phyloP scores from a whole-genome alignment of 2,113 vertebrate species.

The Ivindomyrus marchei region DNA sequence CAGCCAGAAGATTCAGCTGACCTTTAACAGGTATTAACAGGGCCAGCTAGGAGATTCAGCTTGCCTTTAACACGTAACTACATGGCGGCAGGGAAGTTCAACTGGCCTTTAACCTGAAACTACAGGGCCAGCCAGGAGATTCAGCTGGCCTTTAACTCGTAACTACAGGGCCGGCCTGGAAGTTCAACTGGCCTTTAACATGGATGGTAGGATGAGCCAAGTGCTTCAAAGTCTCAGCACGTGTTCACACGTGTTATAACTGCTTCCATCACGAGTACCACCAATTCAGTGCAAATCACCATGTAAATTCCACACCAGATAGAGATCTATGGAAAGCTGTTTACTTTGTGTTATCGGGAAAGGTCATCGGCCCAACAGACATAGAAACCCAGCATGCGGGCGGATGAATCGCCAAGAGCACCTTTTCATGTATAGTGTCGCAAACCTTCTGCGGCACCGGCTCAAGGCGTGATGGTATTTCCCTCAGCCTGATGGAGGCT shows the following conservation, averaged over 20 bases:
- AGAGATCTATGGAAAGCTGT: neutral
- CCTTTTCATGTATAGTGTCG: neutral
- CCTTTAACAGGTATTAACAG: neutral
- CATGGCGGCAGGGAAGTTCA: neutral
- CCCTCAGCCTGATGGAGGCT: neutral
- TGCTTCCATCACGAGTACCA: neutral
- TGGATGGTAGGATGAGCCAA: neutral
- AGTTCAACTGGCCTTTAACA: neutral
- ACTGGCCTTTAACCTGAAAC: neutral
- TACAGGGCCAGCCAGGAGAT: neutral
- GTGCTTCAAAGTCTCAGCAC: neutral
- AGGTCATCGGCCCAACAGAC: neutral
- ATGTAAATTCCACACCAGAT: neutral
- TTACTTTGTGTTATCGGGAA: neutral
- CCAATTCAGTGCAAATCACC: neutral
- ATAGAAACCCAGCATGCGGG: neutral
- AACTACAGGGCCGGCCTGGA: neutral
- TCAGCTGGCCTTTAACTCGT: neutral
- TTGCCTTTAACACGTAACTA: neutral
- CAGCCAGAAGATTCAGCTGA: neutral
- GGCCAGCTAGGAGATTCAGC: neutral
- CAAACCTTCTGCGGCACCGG: neutral
- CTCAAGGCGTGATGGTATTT: neutral
- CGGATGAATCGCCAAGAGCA: neutral
- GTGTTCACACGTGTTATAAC: neutral